Conservation (phyloP, 2,797 vertebrate genomes). For the Hozukius guyotensis region DNA sequence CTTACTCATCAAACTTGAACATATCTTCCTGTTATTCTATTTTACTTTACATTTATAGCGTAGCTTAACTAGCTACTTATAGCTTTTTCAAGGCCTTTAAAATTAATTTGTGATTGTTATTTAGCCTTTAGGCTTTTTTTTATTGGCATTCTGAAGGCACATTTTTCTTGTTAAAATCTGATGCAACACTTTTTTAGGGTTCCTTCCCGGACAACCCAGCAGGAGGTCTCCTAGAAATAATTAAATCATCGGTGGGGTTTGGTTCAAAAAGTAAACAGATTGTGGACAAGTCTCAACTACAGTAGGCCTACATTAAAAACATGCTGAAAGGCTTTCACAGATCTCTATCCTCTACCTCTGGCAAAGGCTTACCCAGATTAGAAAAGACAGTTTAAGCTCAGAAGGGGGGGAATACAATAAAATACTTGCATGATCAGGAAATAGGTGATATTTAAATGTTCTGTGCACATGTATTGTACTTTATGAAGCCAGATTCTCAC, state of each 20-base stretch:
- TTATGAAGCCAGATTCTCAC: background rate
- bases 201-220: background rate
- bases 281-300: background rate
- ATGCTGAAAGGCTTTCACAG: background rate
- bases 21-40: background rate
- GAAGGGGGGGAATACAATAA: background rate
- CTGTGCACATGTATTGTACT: background rate
- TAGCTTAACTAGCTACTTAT: too few species aligned
- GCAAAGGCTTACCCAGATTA: constrained; percentile 13
- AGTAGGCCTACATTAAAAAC: constrained; percentile 1
- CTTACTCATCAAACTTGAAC: background rate
- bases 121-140: background rate
- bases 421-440: background rate
- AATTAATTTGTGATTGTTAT: background rate
- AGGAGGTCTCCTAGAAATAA: background rate
- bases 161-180: background rate
- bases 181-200: background rate
- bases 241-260: background rate
- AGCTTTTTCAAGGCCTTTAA: background rate
- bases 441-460: background rate
- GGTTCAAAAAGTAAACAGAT: constrained; percentile 4
- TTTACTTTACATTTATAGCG: background rate
- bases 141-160: background rate
- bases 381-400: background rate
- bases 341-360: constrained; percentile 27